Percentiles rank a stretch among this genome's conserved stretches.
Evolutionary conservation across 1,140 invertebrate genomes (phyloP).

Genomic region (Tetragonula clypearis): DNA sequence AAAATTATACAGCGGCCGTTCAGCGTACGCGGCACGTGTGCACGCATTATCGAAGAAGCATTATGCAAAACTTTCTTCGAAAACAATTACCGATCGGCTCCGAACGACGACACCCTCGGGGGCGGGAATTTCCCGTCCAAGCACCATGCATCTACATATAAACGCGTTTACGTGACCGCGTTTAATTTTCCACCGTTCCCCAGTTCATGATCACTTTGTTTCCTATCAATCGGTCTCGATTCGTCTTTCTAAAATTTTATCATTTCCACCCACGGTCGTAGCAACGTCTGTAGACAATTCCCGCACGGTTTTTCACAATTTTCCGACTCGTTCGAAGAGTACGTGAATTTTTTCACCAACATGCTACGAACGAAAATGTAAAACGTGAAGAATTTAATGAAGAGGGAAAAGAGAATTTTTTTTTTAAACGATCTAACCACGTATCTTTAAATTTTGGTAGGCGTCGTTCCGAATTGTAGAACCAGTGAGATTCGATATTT

Average conservation of each 20-base stretch:
- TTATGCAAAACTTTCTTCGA: slow-evolving; percentile 64
- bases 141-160: slow-evolving; percentile 7
- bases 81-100: slow-evolving; percentile 36
- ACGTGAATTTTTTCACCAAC: no score
- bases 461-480: no score
- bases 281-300: neutral
- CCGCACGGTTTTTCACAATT: neutral
- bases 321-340: no score
- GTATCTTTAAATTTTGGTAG: no score
- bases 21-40: slow-evolving; percentile 43
- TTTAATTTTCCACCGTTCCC: slow-evolving; percentile 6
- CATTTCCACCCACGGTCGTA: neutral
- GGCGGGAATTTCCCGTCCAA: neutral
- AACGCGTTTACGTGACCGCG: slow-evolving; percentile 33
- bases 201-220: neutral
- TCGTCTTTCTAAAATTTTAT: neutral
- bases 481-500: no score
- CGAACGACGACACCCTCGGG: neutral
- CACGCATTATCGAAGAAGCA: slow-evolving; percentile 71
- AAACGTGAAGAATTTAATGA: no score
- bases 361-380: no score
- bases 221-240: neutral
- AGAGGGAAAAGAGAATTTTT: no score
- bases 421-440: no score
- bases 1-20: slow-evolving; percentile 61